Evolutionary conservation across 2,888 invertebrate genomes (phyloP), one percentile per base, ranked within the genome.

Genomic region (Iselma pallidipennis): DNA sequence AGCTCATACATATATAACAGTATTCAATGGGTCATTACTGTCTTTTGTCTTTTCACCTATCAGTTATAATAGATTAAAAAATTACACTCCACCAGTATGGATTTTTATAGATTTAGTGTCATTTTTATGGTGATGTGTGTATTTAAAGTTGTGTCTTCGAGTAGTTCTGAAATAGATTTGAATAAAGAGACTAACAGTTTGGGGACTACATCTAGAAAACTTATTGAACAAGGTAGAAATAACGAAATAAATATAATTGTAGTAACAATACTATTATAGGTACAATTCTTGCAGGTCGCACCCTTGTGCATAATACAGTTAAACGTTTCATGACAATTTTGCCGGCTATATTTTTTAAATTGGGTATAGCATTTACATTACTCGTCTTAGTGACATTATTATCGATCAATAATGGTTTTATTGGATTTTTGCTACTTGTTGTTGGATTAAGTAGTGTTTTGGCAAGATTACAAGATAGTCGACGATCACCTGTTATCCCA

Each of bases 371-470:
- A 59, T 90, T 91, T 54, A 91, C 91, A 0, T 82, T 91, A 52
- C 60, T 76, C 59, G 85, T 89, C 71, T 86, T 90, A 0, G 85
- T 91, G 4, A 88, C 90, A 1, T 87, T 91, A 42, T 88, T 90
- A 57, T 89, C 90, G 5, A 87, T 91, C 52, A 91, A 90, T 81
- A 91, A 91, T 82, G 90, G 91, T 65, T 83, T 91, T 65, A 89
- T 91, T 49, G 91, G 91, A 10, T 88, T 90, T 67, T 74, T 83
- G 55, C 72, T 83, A 5, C 74, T 83, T 50, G 81, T 82, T 0
- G 80, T 82, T 2, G 81, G 82, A 3, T 65, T 82, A 33, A 80
- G 81, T 64, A 77, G 78, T 26, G 80, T 81, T 5, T 66, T 82
- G 49, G 79, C 82, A 0, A 71, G 80, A 12, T 63, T 81, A 10